Base-by-base conservation (phyloP, 2,888 invertebrate species). In the Cantharis flavilabris region DNA sequence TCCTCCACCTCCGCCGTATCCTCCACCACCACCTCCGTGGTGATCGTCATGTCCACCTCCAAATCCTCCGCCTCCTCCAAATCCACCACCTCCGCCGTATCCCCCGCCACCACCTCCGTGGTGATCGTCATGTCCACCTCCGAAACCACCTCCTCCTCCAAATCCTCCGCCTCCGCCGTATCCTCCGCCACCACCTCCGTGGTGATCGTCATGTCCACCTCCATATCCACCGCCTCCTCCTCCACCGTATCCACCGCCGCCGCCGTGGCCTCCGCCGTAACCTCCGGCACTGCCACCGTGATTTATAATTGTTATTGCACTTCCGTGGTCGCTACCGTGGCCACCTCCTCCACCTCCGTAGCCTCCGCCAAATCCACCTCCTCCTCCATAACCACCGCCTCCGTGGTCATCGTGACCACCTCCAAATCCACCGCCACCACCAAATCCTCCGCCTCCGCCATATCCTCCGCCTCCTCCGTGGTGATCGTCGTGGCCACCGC, bases 1-100 rank as follows among this genome's bases (percentile, higher is more conserved):
- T 16, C 84, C 84, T 9, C 84, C 72, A n/a, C 74, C 75, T 9
- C 79, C 80, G 28, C 28, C 28, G 28, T 28, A 28, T 28, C 28
- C 28, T 9, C 28, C 28, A 3, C 28, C 28, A 28, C 28, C 28
- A 28, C 28, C 28, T 67, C 70, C 80, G 73, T 16, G 86, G 86
- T 71, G 84, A 85, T 18, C 64, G 13, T 65, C 69, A 62, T 75
- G 73, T 3, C 69, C 83, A 82, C 63, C 72, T 63, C 49, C 28
- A 5, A 28, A 28, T 28, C 28, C 28, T 9, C 28, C 28, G 9
- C 28, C 28, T 28, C 28, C 83, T 79, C 89, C 88, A 84, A 90
- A 90, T 0, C 89, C 76, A 7, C 63, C 85, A 81, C 91, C 90
- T 65, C 65, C 65, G 1, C 65, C 65, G 5, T 16, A 63, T 63